Evolutionary conservation across 2,113 vertebrate genomes (phyloP).

Genomic region (Oreocharis arfaki): DNA sequence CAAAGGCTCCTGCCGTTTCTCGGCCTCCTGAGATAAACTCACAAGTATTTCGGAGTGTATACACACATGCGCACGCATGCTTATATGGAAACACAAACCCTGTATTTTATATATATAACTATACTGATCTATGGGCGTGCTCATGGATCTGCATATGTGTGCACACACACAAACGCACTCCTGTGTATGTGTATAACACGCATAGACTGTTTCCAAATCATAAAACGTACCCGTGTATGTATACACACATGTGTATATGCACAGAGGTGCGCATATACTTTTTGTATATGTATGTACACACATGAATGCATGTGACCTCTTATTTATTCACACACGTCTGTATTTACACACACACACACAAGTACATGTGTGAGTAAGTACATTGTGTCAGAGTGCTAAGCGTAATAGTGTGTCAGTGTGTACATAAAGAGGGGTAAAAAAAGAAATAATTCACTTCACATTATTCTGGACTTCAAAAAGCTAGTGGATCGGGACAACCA

Average conservation of each 20-base stretch:
- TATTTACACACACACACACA: background rate
- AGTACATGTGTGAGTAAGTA: background rate
- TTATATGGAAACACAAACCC: rapidly evolving
- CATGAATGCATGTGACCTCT: background rate
- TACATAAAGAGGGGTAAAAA: background rate
- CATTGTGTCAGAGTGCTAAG: background rate
- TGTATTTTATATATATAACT: background rate
- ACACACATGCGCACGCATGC: background rate
- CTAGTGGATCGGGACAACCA: background rate
- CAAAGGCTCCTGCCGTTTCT: background rate
- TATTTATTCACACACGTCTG: background rate
- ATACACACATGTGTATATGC: background rate
- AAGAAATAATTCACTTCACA: background rate
- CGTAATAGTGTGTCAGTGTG: rapidly evolving
- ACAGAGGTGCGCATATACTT: background rate
- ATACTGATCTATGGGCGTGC: rapidly evolving
- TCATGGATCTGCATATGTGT: rapidly evolving
- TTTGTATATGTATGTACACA: background rate
- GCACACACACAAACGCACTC: background rate
- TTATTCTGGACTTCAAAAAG: background rate
- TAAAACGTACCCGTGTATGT: rapidly evolving
- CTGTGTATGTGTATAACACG: rapidly evolving
- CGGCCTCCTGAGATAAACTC: background rate
- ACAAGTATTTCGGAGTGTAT: rapidly evolving
- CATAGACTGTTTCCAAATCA: background rate